Percentiles rank a stretch among this genome's conserved stretches.
These are phyloP conservation scores for Cnemophilus loriae DNA, from an alignment of 2,113 vertebrate genomes.

Conservation along the genomic window DNA sequence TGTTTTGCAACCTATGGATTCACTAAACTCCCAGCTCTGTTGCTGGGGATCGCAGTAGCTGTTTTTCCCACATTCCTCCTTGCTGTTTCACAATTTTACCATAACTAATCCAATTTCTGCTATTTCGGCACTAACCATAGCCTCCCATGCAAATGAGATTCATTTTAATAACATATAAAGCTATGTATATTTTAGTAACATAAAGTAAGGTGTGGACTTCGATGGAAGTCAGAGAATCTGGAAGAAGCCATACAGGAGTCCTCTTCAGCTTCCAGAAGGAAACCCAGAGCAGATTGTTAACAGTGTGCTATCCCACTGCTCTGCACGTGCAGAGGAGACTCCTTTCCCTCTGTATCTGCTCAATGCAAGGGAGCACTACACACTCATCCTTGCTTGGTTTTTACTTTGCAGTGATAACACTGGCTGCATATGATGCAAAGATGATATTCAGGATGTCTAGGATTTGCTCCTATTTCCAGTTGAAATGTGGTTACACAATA, in stretches of 20 bases:
- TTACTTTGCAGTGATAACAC: not conserved
- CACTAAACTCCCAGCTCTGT: not conserved
- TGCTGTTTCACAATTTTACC: not conserved
- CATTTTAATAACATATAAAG: not conserved
- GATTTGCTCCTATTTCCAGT: conserved; percentile 14
- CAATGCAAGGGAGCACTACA: not conserved
- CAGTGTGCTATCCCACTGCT: not conserved
- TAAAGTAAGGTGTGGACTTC: not conserved
- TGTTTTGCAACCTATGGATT: not conserved
- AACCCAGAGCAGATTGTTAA: not conserved
- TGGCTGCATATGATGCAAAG: not conserved
- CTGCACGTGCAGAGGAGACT: not conserved
- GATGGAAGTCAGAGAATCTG: not conserved
- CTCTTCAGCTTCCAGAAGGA: not conserved
- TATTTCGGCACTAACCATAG: not conserved
- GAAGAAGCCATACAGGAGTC: not conserved
- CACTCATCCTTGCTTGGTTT: not conserved
- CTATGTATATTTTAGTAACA: not conserved
- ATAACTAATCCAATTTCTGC: not conserved
- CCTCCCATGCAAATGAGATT: not conserved
- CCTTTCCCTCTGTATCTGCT: not conserved
- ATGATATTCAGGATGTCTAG: not conserved
- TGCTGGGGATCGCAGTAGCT: not conserved
- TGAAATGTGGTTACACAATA: conserved; percentile 8
- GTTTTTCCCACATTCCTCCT: not conserved